A percentile compares a stretch with the other conserved stretches of the same genome.
Conservation (phyloP, 2,888 invertebrate genomes). For the Microctonus aethiopoides region DNA sequence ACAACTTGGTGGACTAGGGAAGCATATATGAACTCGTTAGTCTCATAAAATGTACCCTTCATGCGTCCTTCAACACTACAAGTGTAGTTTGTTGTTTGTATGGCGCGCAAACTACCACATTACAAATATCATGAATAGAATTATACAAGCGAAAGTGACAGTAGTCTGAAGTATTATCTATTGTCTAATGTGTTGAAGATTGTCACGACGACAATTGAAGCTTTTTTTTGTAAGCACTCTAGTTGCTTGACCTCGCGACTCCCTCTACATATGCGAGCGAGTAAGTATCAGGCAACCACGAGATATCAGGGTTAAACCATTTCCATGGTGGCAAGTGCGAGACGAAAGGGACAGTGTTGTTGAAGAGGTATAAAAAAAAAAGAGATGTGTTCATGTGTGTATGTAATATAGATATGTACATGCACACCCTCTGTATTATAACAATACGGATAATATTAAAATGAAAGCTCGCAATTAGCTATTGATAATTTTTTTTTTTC, state of each 20-base stretch:
- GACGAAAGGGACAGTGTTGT: neutral
- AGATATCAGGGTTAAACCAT: conserved; percentile 21
- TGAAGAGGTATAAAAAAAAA: conserved; percentile 7
- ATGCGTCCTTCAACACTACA: conserved; percentile 28
- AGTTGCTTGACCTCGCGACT: conserved; percentile 42
- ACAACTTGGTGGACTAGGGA: conserved; percentile 50
- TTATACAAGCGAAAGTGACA: conserved; percentile 22
- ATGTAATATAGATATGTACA: no score
- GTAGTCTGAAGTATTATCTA: neutral
- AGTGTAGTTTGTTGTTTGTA: neutral
- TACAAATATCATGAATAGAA: conserved; percentile 7
- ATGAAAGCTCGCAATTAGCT: no score
- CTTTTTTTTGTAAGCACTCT: conserved; percentile 36
- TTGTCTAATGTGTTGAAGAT: neutral
- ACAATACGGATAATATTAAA: no score
- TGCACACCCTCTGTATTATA: no score
- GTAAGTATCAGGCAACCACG: conserved; percentile 47
- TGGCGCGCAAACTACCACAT: neutral
- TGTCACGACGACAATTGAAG: neutral
- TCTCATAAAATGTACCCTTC: conserved; percentile 26
- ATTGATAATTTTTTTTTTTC: no score
- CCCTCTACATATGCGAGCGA: conserved; percentile 49
- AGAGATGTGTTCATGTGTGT: neutral
- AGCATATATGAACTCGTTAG: conserved; percentile 38
- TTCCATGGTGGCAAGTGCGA: conserved; percentile 12